Base-by-base conservation (phyloP, 2,113 vertebrate genomes). In the Furnarius figulus region DNA sequence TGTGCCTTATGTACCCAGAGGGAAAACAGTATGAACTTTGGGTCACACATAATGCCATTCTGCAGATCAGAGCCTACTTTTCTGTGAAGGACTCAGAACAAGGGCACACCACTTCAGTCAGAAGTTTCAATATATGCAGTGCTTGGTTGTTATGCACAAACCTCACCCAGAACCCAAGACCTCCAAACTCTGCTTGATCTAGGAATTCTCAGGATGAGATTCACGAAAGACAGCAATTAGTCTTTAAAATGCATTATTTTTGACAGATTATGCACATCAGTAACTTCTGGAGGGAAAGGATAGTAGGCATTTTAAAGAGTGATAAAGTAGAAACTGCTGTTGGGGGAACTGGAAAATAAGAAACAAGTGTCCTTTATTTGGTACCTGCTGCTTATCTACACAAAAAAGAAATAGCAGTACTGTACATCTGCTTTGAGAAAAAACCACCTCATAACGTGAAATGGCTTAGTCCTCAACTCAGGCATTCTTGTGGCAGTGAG, bases 361-460 rank as follows among this genome's bases (percentile, higher is more conserved):
- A 90, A 52, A 89, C 23, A 91, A 89, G 16, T 63, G 63, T 89
- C 65, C 71, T 95, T 79, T 93, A 94, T 93, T 91, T 95, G 79
- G 91, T 94, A 90, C 78, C 85, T 91, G 75, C 81, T 84, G 58
- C 81, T 87, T 89, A 52, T 61, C 70, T 88, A 73, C 50, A 94
- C 74, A 67, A 82, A 84, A 71, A 83, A 86, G 53, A 93, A 90
- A 93, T 1, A 80, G 65, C 84, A 95, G 72, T 67, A 58, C 44
- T 94, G 61, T 81, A 55, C 37, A 87, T 27, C 62, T 94, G 68
- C 73, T 92, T 71, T 70, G 61, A 93, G 84, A 87, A 96, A 68
- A 92, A 80, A 73, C 87, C 90, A 87, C 82, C 86, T 68, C 73
- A 76, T 62, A 83, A 58, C 35, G 50, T 50, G 92, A 94, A 95